Percentiles rank a stretch among this genome's conserved stretches.
Conservation (phyloP, 2,888 invertebrate genomes). For the Chouioia cunea region DNA sequence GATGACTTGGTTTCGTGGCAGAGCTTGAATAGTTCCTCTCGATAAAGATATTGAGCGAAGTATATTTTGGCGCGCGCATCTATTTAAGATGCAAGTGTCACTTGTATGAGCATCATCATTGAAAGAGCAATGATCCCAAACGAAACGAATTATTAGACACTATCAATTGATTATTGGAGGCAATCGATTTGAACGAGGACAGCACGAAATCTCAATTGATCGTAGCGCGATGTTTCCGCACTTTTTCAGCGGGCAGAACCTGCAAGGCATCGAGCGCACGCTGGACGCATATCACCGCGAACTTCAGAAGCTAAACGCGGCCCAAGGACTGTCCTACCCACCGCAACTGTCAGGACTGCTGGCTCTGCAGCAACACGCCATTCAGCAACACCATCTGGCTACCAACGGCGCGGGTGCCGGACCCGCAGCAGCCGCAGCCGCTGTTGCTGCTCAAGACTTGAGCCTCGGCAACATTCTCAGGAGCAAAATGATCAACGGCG, state of each 20-base stretch:
- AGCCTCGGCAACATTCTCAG: slow-evolving; percentile 80
- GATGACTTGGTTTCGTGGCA: slow-evolving; percentile 20
- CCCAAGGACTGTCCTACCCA: slow-evolving; percentile 74
- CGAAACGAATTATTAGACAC: no score
- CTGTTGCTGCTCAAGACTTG: slow-evolving; percentile 81
- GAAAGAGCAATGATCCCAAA: no score
- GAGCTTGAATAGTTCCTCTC: slow-evolving; percentile 12
- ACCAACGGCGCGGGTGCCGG: slow-evolving; percentile 66
- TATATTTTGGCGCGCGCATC: neutral
- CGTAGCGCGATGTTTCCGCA: slow-evolving; percentile 82
- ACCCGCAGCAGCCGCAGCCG: slow-evolving; percentile 61
- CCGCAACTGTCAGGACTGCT: slow-evolving; percentile 73
- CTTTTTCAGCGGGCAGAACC: slow-evolving; percentile 78
- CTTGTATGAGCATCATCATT: no score
- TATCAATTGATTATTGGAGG: neutral
- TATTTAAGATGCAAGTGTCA: no score
- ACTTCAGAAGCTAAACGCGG: slow-evolving; percentile 87
- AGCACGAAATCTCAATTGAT: slow-evolving; percentile 68
- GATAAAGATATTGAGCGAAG: slow-evolving; percentile 22
- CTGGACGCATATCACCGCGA: slow-evolving; percentile 94
- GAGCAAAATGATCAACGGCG: slow-evolving; percentile 75
- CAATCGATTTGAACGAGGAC: slow-evolving; percentile 62
- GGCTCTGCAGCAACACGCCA: slow-evolving; percentile 82
- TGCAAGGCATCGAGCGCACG: slow-evolving; percentile 70
- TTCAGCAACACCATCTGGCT: slow-evolving; percentile 69